phyloP scores from a whole-genome alignment of 2,113 vertebrate genomes.

The Neomonachus schauinslandi region DNA sequence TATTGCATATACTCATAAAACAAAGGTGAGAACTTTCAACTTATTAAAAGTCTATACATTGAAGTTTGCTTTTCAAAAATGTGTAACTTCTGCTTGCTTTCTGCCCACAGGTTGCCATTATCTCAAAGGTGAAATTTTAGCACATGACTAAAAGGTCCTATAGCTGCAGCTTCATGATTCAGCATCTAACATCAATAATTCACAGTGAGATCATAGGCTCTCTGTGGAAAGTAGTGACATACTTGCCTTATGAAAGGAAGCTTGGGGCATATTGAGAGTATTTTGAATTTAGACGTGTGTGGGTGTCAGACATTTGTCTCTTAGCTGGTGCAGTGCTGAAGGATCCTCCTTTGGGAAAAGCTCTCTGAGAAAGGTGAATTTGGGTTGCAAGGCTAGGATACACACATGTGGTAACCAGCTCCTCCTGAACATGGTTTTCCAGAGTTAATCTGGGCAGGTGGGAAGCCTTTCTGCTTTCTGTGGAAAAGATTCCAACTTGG shows the following conservation, averaged over 20 bases:
- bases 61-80: conserved; percentile 54
- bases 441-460: conserved; percentile 4
- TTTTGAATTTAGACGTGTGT: conserved; percentile 28
- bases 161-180: conserved; percentile 68
- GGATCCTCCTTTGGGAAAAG: not conserved
- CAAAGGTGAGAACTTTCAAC: conserved; percentile 30
- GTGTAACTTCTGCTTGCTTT: conserved; percentile 54
- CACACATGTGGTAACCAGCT: not conserved
- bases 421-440: not conserved
- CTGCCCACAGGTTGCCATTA: conserved; percentile 57
- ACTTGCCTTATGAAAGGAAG: conserved; percentile 39
- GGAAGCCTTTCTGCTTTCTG: conserved; percentile 38
- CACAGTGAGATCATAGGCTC: conserved; percentile 62
- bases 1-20: conserved; percentile 28
- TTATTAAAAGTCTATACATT: not conserved
- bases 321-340: not conserved
- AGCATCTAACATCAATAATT: conserved; percentile 68
- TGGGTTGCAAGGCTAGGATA: not conserved
- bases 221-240: conserved; percentile 52
- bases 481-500: conserved; percentile 63
- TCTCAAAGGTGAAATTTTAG: conserved; percentile 73
- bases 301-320: conserved; percentile 39
- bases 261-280: conserved; percentile 20
- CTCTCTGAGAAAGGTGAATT: conserved; percentile 10
- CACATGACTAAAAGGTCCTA: conserved; percentile 68